Conservation (phyloP, 2,797 vertebrate genomes). For the Xyrichtys novacula region DNA sequence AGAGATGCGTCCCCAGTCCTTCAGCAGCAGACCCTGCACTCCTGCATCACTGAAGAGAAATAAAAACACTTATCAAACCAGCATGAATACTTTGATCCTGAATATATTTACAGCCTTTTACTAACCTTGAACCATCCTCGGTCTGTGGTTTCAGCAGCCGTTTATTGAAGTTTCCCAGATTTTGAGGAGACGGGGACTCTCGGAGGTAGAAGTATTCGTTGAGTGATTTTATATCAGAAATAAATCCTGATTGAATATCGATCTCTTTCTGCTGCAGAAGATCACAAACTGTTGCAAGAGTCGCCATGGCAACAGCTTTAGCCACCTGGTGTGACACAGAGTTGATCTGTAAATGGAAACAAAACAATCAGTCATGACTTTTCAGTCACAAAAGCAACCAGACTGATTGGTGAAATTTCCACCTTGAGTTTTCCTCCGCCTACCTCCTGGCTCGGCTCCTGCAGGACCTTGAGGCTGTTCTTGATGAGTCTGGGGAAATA, state of each 20-base stretch:
- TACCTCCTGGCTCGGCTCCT: constrained; percentile 80
- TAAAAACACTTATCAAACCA: neutral
- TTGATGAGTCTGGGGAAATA: constrained; percentile 84
- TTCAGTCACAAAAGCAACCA: constrained; percentile 10
- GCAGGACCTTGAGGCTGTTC: constrained; percentile 82
- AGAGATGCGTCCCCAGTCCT: constrained; percentile 91
- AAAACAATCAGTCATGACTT: constrained; percentile 5
- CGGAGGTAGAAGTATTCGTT: constrained; percentile 78
- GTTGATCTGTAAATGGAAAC: constrained; percentile 76
- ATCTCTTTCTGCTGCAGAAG: constrained; percentile 70
- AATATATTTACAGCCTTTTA: neutral
- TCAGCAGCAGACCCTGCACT: constrained; percentile 75
- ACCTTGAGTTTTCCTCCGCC: neutral
- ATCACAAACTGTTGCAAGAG: constrained; percentile 86
- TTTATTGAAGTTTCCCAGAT: constrained; percentile 79
- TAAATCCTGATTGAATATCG: constrained; percentile 65
- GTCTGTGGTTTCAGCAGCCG: constrained; percentile 85
- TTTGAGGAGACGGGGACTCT: constrained; percentile 45
- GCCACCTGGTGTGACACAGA: constrained; percentile 86
- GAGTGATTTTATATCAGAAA: constrained; percentile 74
- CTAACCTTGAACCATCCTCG: constrained; percentile 70
- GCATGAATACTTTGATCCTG: neutral
- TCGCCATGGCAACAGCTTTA: constrained; percentile 86
- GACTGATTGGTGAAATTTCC: neutral
- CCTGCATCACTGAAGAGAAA: constrained; percentile 76